phyloP scores from a whole-genome alignment of 1,140 invertebrate species.

The Potamilus streckersoni region DNA sequence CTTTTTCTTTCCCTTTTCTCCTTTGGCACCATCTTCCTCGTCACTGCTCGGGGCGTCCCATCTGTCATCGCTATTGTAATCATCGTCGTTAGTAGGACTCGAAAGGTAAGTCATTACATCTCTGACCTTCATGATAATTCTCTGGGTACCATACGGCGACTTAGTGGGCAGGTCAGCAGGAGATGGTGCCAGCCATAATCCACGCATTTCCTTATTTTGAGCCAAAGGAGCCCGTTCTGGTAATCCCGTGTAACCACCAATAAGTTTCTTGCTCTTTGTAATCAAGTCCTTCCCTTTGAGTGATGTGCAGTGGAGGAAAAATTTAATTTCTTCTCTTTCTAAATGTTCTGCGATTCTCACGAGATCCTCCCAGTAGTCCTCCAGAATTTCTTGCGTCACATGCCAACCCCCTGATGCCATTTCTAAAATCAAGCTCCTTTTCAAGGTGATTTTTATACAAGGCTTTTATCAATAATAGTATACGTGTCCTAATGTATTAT shows the following conservation, averaged over 20 bases:
- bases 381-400: conserved; percentile 4
- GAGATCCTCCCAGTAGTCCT: conserved; percentile 22
- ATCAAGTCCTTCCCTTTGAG: conserved; percentile 15
- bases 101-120: conserved; percentile 13
- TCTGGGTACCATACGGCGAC: conserved; percentile 27
- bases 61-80: neutral
- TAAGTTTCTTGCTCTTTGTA: conserved; percentile 7
- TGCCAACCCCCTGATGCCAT: too few relatives aligned
- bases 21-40: conserved; percentile 6
- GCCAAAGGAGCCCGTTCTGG: conserved; percentile 16
- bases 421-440: too few relatives aligned
- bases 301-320: conserved; percentile 22
- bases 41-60: conserved; percentile 6
- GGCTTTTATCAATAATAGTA: too few relatives aligned
- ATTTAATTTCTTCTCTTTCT: conserved; percentile 24
- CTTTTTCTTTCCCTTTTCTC: neutral
- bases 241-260: conserved; percentile 14
- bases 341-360: conserved; percentile 12
- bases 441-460: too few relatives aligned
- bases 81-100: neutral
- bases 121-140: conserved; percentile 10
- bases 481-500: too few relatives aligned
- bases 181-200: conserved; percentile 17
- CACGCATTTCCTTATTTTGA: conserved; percentile 4
- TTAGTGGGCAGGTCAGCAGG: conserved; percentile 4